Conservation (phyloP, 2,888 invertebrate genomes). For the Dasysyrphus albostriatus region DNA sequence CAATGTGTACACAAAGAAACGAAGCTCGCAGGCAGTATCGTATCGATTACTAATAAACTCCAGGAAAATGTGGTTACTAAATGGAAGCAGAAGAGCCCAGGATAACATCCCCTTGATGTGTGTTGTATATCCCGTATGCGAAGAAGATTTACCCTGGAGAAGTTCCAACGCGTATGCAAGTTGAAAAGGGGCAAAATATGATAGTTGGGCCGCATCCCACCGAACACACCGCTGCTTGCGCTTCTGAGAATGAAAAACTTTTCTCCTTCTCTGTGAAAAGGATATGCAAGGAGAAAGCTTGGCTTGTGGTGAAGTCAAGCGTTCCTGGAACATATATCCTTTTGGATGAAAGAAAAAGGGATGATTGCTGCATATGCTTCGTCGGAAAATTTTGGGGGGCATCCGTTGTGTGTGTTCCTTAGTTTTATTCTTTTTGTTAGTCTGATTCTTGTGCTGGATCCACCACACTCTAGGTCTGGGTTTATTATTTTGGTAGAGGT, state of each 20-base stretch:
- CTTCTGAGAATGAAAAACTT: slow-evolving; percentile 17
- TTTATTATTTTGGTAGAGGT: slow-evolving; percentile 12
- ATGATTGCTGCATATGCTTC: slow-evolving; percentile 48
- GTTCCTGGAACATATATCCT: slow-evolving; percentile 42
- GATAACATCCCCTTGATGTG: slow-evolving; percentile 43
- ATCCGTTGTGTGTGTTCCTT: slow-evolving; percentile 13
- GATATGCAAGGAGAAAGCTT: slow-evolving; percentile 46
- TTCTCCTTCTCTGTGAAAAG: slow-evolving; percentile 61
- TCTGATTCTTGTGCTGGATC: slow-evolving; percentile 2
- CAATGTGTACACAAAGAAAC: slow-evolving; percentile 19
- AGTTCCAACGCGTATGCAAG: slow-evolving; percentile 14
- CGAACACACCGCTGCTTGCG: background rate
- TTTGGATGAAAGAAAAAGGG: slow-evolving; percentile 10
- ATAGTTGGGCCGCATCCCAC: slow-evolving; percentile 14
- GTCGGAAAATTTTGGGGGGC: slow-evolving; percentile 30
- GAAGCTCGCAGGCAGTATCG: slow-evolving; percentile 62
- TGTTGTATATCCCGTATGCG: slow-evolving; percentile 52
- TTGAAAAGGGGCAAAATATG: slow-evolving; percentile 41
- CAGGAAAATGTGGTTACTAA: slow-evolving; percentile 66
- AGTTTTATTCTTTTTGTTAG: background rate
- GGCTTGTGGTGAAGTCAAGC: slow-evolving; percentile 70
- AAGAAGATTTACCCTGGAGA: slow-evolving; percentile 55
- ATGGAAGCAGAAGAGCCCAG: slow-evolving; percentile 35
- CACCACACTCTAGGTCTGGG: slow-evolving; percentile 4
- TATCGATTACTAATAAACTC: slow-evolving; percentile 75